These are phyloP conservation scores for Teleopsis dalmanni DNA, from an alignment of 1,140 invertebrate genomes.

Conservation along the genomic window DNA sequence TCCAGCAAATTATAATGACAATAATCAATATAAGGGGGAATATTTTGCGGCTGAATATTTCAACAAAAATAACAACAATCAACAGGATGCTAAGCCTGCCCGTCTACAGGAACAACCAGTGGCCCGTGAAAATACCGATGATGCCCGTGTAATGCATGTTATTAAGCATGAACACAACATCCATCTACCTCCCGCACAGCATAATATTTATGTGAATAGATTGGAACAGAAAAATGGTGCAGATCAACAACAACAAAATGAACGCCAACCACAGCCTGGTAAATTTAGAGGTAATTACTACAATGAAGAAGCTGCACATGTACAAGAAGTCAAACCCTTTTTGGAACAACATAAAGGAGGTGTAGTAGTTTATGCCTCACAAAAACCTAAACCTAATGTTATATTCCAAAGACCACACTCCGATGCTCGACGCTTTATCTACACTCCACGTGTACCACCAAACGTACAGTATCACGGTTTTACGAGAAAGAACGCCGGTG, in stretches of 20 bases:
- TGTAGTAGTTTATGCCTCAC: slow-evolving; percentile 30
- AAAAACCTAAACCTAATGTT: neutral
- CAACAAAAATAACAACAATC: slow-evolving; percentile 15
- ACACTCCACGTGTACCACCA: neutral
- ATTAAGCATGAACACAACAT: slow-evolving; percentile 41
- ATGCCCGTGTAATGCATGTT: slow-evolving; percentile 17
- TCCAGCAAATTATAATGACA: neutral
- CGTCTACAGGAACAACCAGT: slow-evolving; percentile 18
- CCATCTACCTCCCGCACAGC: slow-evolving; percentile 34
- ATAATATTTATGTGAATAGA: slow-evolving; percentile 31
- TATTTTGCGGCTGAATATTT: slow-evolving; percentile 32
- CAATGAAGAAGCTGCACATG: slow-evolving; percentile 23
- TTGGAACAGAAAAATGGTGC: slow-evolving; percentile 13
- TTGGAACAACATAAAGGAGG: slow-evolving; percentile 20
- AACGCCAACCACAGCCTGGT: slow-evolving; percentile 19
- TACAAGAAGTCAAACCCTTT: slow-evolving; percentile 28
- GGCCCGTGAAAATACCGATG: neutral
- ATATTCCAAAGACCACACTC: neutral
- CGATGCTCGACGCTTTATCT: neutral
- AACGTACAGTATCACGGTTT: no score
- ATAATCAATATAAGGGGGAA: slow-evolving; percentile 21
- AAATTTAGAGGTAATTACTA: slow-evolving; percentile 7
- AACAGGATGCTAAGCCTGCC: slow-evolving; percentile 29
- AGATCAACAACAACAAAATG: neutral
- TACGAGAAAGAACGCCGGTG: neutral